Evolutionary conservation across 2,113 vertebrate genomes (phyloP).

Genomic region (Pelodiscus sinensis): DNA sequence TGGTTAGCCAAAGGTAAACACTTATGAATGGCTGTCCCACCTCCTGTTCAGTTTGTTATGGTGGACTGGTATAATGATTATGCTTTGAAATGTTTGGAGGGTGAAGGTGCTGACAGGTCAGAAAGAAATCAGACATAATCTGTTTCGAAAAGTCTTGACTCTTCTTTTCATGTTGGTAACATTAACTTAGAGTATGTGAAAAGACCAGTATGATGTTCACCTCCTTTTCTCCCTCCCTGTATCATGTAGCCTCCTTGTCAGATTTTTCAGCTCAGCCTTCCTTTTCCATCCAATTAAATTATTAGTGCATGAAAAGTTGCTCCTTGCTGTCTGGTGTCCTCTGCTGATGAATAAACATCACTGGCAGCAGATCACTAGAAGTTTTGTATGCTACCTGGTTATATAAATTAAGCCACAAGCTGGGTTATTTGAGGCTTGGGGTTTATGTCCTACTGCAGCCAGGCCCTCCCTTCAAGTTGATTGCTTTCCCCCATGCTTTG

Average conservation of each 20-base stretch:
- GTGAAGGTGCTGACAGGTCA: background rate
- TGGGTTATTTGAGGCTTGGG: background rate
- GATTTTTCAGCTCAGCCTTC: background rate
- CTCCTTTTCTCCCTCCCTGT: background rate
- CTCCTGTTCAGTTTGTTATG: background rate
- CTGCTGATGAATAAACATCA: background rate
- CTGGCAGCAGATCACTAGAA: background rate
- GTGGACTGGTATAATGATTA: background rate
- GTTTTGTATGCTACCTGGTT: background rate
- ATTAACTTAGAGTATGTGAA: background rate
- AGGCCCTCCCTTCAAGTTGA: background rate
- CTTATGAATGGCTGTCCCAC: background rate
- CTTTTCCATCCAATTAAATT: background rate
- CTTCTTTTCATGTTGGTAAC: background rate
- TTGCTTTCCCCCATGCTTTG: background rate
- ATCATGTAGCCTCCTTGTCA: background rate
- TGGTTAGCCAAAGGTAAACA: background rate
- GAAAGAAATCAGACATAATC: background rate
- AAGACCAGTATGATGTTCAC: too few relatives aligned
- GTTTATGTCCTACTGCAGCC: too few relatives aligned
- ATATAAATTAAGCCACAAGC: background rate
- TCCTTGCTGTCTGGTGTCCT: background rate
- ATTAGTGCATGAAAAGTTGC: background rate
- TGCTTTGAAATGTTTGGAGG: background rate
- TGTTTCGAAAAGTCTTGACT: background rate